phyloP scores from a whole-genome alignment of 2,888 invertebrate genomes.

The Drosophila prostipennis region DNA sequence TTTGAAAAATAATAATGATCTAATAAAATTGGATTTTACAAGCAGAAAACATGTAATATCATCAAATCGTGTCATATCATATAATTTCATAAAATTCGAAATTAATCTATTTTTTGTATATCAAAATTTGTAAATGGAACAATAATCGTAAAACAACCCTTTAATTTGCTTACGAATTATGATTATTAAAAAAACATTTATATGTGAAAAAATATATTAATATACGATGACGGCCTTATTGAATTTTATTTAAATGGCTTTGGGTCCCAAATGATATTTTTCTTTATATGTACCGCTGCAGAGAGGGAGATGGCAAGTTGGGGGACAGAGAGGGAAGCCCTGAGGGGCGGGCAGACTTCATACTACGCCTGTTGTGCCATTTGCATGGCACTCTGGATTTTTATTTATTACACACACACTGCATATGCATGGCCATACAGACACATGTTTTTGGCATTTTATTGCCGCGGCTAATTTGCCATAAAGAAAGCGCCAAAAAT shows the following conservation, averaged over 20 bases:
- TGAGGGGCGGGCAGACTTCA: slow-evolving; percentile 22
- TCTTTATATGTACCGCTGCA: slow-evolving; percentile 4
- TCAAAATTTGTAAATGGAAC: neutral
- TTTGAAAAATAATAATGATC: too few relatives aligned
- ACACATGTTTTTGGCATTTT: slow-evolving; percentile 60
- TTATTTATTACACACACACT: slow-evolving; percentile 63
- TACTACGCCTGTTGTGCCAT: slow-evolving; percentile 63
- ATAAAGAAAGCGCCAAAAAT: slow-evolving; percentile 70
- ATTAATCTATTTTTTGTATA: neutral
- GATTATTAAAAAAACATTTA: neutral
- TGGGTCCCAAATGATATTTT: neutral
- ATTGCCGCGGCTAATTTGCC: slow-evolving; percentile 75
- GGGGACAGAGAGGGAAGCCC: neutral
- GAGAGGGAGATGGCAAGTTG: neutral
- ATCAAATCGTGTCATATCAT: too few relatives aligned
- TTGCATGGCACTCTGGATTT: slow-evolving; percentile 61
- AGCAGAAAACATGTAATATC: too few relatives aligned
- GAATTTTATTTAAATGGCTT: neutral
- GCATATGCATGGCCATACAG: slow-evolving; percentile 21
- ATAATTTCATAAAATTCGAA: neutral
- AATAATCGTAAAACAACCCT: neutral
- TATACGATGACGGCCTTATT: neutral
- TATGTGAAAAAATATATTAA: neutral
- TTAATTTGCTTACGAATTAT: neutral
- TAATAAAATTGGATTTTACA: too few relatives aligned